phyloP scores from a whole-genome alignment of 2,113 vertebrate species.

The Ctenomys sociabilis region DNA sequence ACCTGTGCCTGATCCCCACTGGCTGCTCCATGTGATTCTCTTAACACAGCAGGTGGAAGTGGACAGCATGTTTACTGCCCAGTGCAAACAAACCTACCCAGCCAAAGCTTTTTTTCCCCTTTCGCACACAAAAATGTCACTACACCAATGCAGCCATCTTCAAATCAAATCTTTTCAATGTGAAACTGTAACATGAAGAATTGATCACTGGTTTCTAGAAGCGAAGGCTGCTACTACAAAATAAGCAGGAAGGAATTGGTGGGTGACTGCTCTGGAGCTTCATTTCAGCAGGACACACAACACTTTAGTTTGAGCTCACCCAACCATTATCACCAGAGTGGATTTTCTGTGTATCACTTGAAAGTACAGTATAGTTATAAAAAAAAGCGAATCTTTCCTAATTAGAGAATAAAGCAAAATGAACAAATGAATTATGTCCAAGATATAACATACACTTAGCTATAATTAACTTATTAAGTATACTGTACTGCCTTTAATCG shows the following conservation, averaged over 20 bases:
- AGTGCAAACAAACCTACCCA: background rate
- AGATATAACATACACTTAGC: background rate
- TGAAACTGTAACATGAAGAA: background rate
- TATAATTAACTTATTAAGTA: background rate
- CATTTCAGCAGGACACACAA: background rate
- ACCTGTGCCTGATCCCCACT: background rate
- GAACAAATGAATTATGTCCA: background rate
- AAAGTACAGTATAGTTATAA: slow-evolving; percentile 9
- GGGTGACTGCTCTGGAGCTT: background rate
- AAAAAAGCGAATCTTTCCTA: slow-evolving; percentile 21
- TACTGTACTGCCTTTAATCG: background rate
- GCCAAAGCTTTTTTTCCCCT: background rate
- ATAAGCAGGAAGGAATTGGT: background rate
- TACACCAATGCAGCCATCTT: background rate
- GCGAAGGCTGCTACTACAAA: background rate
- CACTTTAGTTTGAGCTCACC: background rate
- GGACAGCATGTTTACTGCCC: background rate
- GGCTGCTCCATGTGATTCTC: background rate
- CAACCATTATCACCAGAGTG: background rate
- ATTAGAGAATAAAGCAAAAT: slow-evolving; percentile 31
- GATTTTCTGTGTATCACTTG: background rate
- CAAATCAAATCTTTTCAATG: slow-evolving; percentile 46
- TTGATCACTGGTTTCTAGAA: background rate
- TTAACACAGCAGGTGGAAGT: background rate
- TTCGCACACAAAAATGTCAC: background rate